Evolutionary conservation across 1,140 invertebrate genomes (phyloP).

Genomic region (Diachasmimorpha longicaudata): DNA sequence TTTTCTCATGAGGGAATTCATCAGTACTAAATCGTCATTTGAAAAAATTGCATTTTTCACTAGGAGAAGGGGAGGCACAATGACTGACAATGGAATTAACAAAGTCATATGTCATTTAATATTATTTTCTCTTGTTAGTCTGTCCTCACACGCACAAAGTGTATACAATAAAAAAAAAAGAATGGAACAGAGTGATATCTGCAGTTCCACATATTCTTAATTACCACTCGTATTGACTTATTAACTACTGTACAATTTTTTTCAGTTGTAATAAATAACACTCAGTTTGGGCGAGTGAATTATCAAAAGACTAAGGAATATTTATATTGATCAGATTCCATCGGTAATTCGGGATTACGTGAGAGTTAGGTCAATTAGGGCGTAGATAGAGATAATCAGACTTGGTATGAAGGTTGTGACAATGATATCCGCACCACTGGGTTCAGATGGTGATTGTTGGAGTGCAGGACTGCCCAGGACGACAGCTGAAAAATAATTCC

Average conservation of each 20-base stretch:
- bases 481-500: background rate
- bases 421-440: background rate
- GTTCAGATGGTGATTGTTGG: background rate
- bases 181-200: background rate
- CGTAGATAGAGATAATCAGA: constrained; percentile 7
- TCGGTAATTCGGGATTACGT: background rate
- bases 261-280: constrained; percentile 11
- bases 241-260: constrained; percentile 18
- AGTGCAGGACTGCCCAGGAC: background rate
- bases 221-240: constrained; percentile 18
- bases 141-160: background rate
- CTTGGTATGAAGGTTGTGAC: background rate
- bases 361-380: background rate
- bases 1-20: background rate
- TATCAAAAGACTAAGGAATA: background rate
- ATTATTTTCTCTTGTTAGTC: background rate
- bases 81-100: background rate
- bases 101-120: background rate
- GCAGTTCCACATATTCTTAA: background rate
- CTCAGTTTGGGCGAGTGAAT: background rate
- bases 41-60: background rate
- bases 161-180: background rate
- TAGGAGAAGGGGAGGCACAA: background rate
- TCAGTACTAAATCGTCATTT: background rate
- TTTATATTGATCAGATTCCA: background rate